Evolutionary conservation across 2,888 invertebrate species (phyloP).

Genomic region (Tipula helvola): DNA sequence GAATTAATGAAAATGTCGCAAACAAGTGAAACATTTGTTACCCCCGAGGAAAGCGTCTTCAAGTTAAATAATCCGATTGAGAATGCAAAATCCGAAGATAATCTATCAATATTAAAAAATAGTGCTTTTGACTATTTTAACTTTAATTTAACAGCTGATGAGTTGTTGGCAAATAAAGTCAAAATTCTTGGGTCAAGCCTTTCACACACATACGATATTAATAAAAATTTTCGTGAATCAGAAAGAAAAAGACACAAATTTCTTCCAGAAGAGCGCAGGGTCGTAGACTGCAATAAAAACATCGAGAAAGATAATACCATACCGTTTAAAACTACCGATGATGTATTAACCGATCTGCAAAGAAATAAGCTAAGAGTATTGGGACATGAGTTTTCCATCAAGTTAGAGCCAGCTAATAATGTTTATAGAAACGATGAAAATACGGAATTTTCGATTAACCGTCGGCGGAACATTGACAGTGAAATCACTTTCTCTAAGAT

Average conservation of each 20-base stretch:
- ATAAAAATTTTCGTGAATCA: slow-evolving; percentile 15
- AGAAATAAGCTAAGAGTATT: slow-evolving; percentile 47
- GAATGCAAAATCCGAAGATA: background rate
- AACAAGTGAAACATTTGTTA: background rate
- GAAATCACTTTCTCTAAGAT: background rate
- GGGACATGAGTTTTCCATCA: slow-evolving; percentile 44
- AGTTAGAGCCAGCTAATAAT: slow-evolving; percentile 21
- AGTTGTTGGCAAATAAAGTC: slow-evolving; percentile 24
- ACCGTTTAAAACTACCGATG: background rate
- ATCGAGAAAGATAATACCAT: background rate
- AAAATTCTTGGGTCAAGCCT: slow-evolving; percentile 19
- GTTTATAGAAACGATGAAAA: slow-evolving; percentile 10
- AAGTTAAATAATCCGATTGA: background rate
- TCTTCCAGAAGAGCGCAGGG: slow-evolving; percentile 13
- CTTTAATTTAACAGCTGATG: slow-evolving; percentile 22
- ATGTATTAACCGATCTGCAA: slow-evolving; percentile 42
- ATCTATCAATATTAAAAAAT: slow-evolving; percentile 15
- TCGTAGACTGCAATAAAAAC: slow-evolving; percentile 6
- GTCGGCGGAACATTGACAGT: background rate
- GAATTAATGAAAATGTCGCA: background rate
- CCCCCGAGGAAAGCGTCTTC: background rate
- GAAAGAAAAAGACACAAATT: slow-evolving; percentile 24
- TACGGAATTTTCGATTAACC: slow-evolving; percentile 11
- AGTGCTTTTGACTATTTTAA: slow-evolving; percentile 27
- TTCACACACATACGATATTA: background rate